Base-by-base conservation (phyloP, 1,140 invertebrate species). In the Bombus waltoni region DNA sequence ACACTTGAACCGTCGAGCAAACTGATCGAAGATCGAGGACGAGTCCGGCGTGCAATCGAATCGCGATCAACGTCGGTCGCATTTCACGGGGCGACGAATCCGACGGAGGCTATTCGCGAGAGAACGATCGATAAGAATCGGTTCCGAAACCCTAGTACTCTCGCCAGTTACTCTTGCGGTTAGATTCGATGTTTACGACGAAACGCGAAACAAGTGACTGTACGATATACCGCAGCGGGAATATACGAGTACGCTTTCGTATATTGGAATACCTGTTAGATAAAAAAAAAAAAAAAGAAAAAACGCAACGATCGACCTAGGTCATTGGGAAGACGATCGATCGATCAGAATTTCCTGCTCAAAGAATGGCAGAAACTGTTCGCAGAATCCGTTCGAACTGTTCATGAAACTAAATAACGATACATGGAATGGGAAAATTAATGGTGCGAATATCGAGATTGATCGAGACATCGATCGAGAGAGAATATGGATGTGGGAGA, bases 51-150 rank as follows among this genome's bases (percentile, higher is more conserved):
- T 9, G 65, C 65, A 70, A 86, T 86, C 79, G 81, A 87, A 89
- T 89, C 81, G 76, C 85, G 81, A 79, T 87, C 81, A 71, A 83
- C 84, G 85, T 85, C 85, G 87, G 70, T 90, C 87, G 81, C 87
- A 81, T 87, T 87, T 89, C 88, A 81, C 85, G 62, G 28, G 32
- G 35, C 53, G 71, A 38, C 44, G 44, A 53, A 32, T n/a, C 44
- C 66, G 44, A 32, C 28, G 18, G 32, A 35, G 10, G 62, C 42
- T 68, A 22, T 11, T 47, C 57, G 44, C 81, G 35, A 40, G 70
- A 81, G 68, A 73, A 73, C 65, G 44, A 32, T 38, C 59, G 88
- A 89, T 89, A 84, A 77, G 77, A 22, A 89, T 90, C 66, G 47
- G 38, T 47, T 22, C 62, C 73, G 81, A 83, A 86, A 82, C 38